These are phyloP conservation scores for Holothuria scabra DNA, from an alignment of 53 echinoderm and acorn worm species.

Conservation along the genomic window DNA sequence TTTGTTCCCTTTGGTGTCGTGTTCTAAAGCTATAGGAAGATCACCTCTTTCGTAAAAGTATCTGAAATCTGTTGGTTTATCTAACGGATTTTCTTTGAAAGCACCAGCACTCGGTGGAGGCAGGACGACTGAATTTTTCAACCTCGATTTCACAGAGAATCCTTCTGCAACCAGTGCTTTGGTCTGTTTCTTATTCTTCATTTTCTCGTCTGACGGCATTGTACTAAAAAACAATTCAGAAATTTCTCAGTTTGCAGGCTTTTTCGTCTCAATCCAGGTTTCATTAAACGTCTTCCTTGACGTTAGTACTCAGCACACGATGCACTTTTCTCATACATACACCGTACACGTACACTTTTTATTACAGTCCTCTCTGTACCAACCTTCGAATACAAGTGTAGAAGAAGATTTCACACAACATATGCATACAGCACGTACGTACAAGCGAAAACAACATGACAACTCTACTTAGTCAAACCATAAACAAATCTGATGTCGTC, in stretches of 20 bases:
- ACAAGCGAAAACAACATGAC: too few relatives aligned
- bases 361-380: too few relatives aligned
- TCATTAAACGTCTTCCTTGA: too few relatives aligned
- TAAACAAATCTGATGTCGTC: too few relatives aligned
- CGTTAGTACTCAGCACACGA: too few relatives aligned
- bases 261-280: background rate
- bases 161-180: conserved; percentile 67
- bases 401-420: too few relatives aligned
- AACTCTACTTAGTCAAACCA: too few relatives aligned
- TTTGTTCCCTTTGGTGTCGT: conserved; percentile 99
- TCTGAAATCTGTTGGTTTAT: conserved; percentile 75
- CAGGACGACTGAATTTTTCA: conserved; percentile 78
- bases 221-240: background rate
- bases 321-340: too few relatives aligned
- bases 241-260: background rate
- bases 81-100: conserved; percentile 70
- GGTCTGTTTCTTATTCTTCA: conserved; percentile 1
- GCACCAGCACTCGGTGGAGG: conserved; percentile 86
- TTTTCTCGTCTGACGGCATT: conserved; percentile 18
- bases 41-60: conserved; percentile 98
- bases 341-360: too few relatives aligned
- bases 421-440: too few relatives aligned
- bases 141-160: conserved; percentile 81
- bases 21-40: conserved; percentile 96
- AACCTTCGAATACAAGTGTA: too few relatives aligned